Evolutionary conservation across 2,113 vertebrate genomes (phyloP), one percentile per base, ranked within the genome.

Genomic region (Melanostigma gelatinosum): DNA sequence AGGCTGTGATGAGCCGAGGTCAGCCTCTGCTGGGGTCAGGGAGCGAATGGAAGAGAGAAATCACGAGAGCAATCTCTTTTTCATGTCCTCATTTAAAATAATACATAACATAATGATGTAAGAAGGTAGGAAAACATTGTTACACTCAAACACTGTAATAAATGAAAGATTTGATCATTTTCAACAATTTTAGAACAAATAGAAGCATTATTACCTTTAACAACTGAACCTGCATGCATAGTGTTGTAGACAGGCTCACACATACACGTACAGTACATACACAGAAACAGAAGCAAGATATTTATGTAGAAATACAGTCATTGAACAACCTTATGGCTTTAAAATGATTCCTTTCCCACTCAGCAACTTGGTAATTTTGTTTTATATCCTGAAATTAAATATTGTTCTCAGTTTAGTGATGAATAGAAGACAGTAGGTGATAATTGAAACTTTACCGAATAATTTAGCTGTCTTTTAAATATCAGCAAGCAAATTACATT

Each of bases 11-110:
- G n/a, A 38, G 72, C 48, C 0, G 46, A 79, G 71, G 85, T 80
- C 81, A 77, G 62, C 46, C 55, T 67, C 20, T 0, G 57, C 16
- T 50, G 1, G 12, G 24, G 54, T 67, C 48, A 62, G 50, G 46
- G 74, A 75, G 64, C 66, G 29, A 54, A 32, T 50, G 57, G 48
- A 70, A 62, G 67, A 78, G 54, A 46, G 52, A 77, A 80, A 86
- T 72, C 67, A 74, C 63, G 66, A 65, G 50, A 40, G 60, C 79
- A 84, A 88, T 90, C 55, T 68, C 48, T 79, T 73, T 85, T 72
- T 89, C 76, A 88, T 87, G 79, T 86, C 32, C 78, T 90, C 58
- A 81, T 85, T 69, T 81, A 20, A 80, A 81, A 76, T 87, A 77
- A 88, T 67, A 63, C 42, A 77, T 18, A 9, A 34, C 24, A 75